Evolutionary conservation across 2,888 invertebrate species (phyloP).

Genomic region (Sinohyriopsis cumingii): DNA sequence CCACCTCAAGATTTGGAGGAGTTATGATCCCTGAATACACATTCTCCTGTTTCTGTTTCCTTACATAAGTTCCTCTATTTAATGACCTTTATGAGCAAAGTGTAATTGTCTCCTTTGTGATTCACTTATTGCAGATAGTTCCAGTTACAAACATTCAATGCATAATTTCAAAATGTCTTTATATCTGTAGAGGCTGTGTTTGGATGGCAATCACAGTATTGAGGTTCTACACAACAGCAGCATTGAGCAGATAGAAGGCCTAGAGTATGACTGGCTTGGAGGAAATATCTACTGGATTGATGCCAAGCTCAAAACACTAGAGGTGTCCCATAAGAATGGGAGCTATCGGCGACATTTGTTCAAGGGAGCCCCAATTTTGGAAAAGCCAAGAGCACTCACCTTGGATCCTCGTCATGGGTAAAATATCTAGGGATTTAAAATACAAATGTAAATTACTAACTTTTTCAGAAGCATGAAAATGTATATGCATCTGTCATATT

Average conservation of each 20-base stretch:
- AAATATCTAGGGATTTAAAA: slow-evolving; percentile 21
- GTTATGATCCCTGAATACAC: too few species aligned
- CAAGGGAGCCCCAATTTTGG: slow-evolving; percentile 74
- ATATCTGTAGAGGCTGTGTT: slow-evolving; percentile 68
- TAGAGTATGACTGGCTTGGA: slow-evolving; percentile 91
- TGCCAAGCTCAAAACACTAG: slow-evolving; percentile 84
- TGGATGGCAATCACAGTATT: slow-evolving; percentile 77
- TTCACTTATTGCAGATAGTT: too few species aligned
- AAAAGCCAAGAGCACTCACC: slow-evolving; percentile 86
- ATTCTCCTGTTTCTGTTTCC: too few species aligned
- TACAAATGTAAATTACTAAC: too few species aligned
- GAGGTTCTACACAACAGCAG: slow-evolving; percentile 24
- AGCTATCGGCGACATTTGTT: slow-evolving; percentile 86
- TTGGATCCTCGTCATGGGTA: slow-evolving; percentile 86
- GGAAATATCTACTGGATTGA: slow-evolving; percentile 91
- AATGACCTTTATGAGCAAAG: too few species aligned
- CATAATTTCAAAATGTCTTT: too few species aligned
- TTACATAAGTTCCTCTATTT: too few species aligned
- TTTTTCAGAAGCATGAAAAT: too few species aligned
- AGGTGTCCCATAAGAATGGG: slow-evolving; percentile 84
- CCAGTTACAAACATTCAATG: too few species aligned
- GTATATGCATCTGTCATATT: too few species aligned
- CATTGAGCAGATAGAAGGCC: slow-evolving; percentile 75
- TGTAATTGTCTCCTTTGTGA: too few species aligned
- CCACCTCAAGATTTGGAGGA: too few species aligned